Conservation (phyloP, 2,888 invertebrate genomes). For the Eulithis prunata region DNA sequence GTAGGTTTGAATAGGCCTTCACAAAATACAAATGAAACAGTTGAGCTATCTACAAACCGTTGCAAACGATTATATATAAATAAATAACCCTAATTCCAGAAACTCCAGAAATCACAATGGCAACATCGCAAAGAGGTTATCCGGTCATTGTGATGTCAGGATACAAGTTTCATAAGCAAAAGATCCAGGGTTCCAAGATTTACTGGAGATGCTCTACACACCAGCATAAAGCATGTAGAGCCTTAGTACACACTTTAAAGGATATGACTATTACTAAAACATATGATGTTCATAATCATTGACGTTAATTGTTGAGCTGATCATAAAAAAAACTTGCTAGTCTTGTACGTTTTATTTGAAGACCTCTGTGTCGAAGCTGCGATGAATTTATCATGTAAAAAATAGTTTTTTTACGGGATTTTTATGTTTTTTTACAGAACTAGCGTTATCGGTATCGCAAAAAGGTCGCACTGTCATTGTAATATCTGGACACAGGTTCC, state of each 20-base stretch:
- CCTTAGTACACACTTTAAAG: neutral
- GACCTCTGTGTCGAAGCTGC: no score
- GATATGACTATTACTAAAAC: conserved; percentile 2
- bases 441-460: neutral
- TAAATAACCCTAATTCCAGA: neutral
- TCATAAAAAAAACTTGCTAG: no score
- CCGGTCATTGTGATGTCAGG: conserved; percentile 1
- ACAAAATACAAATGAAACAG: no score
- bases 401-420: no score
- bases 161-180: neutral
- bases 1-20: no score
- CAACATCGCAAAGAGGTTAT: neutral
- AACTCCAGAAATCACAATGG: neutral
- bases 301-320: neutral
- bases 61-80: no score
- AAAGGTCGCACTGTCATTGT: neutral
- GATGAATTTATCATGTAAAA: no score
- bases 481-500: neutral
- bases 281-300: neutral
- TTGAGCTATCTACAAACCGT: no score
- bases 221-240: neutral
- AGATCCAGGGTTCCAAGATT: neutral
- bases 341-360: no score
- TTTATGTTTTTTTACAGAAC: neutral
- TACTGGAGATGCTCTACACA: conserved; percentile 4